Evolutionary conservation across 2,888 invertebrate species (phyloP), one percentile per base, ranked within the genome.

Genomic region (Dolichopus griseipennis): DNA sequence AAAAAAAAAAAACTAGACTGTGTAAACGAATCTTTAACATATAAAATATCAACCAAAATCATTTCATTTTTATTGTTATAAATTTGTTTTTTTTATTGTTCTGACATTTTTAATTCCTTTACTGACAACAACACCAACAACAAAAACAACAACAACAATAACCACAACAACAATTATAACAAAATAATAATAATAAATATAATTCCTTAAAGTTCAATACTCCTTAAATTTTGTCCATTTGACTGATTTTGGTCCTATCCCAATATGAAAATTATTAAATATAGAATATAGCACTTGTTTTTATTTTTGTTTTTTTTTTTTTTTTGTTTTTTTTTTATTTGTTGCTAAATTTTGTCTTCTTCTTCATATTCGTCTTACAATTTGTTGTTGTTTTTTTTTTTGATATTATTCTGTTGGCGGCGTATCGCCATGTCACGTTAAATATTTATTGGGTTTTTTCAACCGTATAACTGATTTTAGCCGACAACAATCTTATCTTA

Each of bases 401-500:
- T 52, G 52, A 12, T 52, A 52, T 12, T 52, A 15, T 52, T 52
- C 18, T 64, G 37, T 64, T 34, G 64, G 64, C 64, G 33, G 33
- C 33, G 15, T 34, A 62, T 62, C 21, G 64, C 33, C 64, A 64
- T 37, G 37, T 64, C 64, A 64, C n/a, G 37, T 64, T 64, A 37
- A 52, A 52, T 52, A 12, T 52, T 52, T 52, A 52, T 52, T 52
- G 18, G 9, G 52, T 52, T 52, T 52, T 52, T 52, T 52, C 52
- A 52, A 52, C 52, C 52, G 18, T 12, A 52, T 52, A 52, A 64
- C 33, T 64, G 33, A 34, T 64, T 64, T 34, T 20, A 64, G 64
- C 64, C 64, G 64, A 64, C 64, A 64, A 64, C 64, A 64, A 34
- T 64, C 64, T 64, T 64, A 64, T 34, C 37, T 64, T 64, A 34